Evolutionary conservation across 1,140 invertebrate genomes (phyloP), one percentile per base, ranked within the genome.

Genomic region (Bombus waltoni): DNA sequence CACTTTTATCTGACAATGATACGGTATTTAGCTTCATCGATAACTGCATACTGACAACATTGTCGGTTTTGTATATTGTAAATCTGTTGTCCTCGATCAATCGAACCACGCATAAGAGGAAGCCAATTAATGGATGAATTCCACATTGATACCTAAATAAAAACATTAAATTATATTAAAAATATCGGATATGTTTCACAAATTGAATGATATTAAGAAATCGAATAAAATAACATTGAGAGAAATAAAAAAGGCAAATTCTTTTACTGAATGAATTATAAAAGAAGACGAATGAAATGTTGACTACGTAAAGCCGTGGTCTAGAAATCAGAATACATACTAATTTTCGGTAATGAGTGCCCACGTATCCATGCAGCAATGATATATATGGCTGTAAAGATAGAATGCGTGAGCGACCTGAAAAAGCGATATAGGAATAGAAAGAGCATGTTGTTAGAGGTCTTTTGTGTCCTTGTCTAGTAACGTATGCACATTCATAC

Each of bases 41-140:
- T 47, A 74, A 72, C 35, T 59, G 32, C 22, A 18, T 42, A 72
- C 42, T 35, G 82, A 81, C 32, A n/a, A 86, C 78, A 88, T 82
- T 77, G 77, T 81, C n/a, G 53, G 0, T 42, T n/a, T 65, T 70
- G 66, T 81, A 42, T 77, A 70, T 74, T 62, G 70, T 78, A 82
- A 65, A 53, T 53, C 53, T 68, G 13, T 40, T 32, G 32, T 75
- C 59, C 15, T 53, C 47, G 18, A 53, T 53, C 47, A 53, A 53
- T 22, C 18, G 47, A 53, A 53, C 47, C 1, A 53, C 18, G 47
- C 6, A 53, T 53, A 53, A 53, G 18, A 53, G 18, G 5, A 22
- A 22, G 18, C 4, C 13, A 59, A 87, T 79, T 18, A 28, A 28
- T n/a, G 28, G 11, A 62, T 10, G 3, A 62, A 62, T 62, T 62